These are phyloP conservation scores for Pachycephala philippinensis DNA, from an alignment of 2,113 vertebrate species.

Conservation along the genomic window DNA sequence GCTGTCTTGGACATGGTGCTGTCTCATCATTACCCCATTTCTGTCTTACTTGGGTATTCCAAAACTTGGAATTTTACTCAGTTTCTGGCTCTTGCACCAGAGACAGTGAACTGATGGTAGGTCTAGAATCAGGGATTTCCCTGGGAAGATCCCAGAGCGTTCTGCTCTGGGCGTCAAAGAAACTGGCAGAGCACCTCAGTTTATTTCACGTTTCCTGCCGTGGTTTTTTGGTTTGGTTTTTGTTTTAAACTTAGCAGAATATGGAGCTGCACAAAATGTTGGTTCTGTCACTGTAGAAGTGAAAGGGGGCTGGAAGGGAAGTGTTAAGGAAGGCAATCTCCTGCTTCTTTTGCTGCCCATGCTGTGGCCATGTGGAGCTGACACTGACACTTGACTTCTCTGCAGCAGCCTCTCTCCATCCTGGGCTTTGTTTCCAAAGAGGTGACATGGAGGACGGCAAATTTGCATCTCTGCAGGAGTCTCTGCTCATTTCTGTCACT, in stretches of 20 bases:
- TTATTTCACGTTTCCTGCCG: rapidly evolving
- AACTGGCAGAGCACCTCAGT: background rate
- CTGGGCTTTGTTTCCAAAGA: background rate
- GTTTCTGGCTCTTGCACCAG: background rate
- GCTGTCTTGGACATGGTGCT: rapidly evolving
- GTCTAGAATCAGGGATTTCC: background rate
- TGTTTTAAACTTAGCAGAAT: background rate
- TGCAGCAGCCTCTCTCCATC: slow-evolving; percentile 56
- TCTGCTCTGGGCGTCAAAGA: background rate
- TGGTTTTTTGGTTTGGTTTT: background rate
- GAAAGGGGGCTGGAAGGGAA: background rate
- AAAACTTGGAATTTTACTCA: background rate
- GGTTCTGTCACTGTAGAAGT: background rate
- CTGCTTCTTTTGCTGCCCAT: background rate
- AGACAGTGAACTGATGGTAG: rapidly evolving
- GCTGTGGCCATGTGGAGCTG: background rate
- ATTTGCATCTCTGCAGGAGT: background rate
- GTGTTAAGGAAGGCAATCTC: background rate
- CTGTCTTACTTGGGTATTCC: background rate
- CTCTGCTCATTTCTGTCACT: background rate
- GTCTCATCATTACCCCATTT: rapidly evolving
- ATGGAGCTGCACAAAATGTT: background rate
- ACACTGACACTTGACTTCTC: background rate
- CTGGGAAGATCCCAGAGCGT: background rate
- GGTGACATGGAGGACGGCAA: background rate